phyloP scores from a whole-genome alignment of 1,140 invertebrate genomes.

The Aricia agestis region DNA sequence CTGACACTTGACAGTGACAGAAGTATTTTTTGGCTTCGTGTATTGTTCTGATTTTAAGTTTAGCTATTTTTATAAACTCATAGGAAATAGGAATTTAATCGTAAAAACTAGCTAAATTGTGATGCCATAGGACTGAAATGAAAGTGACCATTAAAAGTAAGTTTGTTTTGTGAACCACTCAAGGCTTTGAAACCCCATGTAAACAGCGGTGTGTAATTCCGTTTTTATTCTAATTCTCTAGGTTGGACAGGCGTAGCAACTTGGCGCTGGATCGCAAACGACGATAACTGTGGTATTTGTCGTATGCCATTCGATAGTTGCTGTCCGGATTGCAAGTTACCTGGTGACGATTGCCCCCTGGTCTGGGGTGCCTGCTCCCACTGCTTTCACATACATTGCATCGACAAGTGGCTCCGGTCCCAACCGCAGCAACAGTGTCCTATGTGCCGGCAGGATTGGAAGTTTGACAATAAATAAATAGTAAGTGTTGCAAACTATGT shows the following conservation, averaged over 20 bases:
- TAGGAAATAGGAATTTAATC: not conserved
- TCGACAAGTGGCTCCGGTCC: constrained; percentile 99
- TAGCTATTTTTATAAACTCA: not conserved
- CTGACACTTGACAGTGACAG: too few relatives aligned
- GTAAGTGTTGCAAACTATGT: constrained; percentile 28
- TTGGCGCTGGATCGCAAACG: constrained; percentile 99
- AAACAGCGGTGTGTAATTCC: not conserved
- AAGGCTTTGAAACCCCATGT: not conserved
- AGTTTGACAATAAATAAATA: constrained; percentile 85
- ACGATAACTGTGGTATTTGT: constrained; percentile 99
- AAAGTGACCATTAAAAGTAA: constrained; percentile 70
- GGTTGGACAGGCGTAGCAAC: constrained; percentile 96
- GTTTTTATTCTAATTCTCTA: constrained; percentile 41
- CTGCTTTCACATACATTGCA: constrained; percentile 99
- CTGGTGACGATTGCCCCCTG: constrained; percentile 98
- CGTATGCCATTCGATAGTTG: constrained; percentile 99
- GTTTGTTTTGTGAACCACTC: constrained; percentile 21
- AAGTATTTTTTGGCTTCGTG: too few relatives aligned
- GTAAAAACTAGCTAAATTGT: not conserved
- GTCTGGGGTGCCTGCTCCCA: constrained; percentile 99
- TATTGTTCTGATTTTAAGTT: not conserved
- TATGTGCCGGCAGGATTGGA: constrained; percentile 99
- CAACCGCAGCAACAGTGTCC: constrained; percentile 98
- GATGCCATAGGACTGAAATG: constrained; percentile 39
- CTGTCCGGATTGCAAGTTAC: constrained; percentile 98